Conservation (phyloP, 2,113 vertebrate genomes). For the Caretta caretta region DNA sequence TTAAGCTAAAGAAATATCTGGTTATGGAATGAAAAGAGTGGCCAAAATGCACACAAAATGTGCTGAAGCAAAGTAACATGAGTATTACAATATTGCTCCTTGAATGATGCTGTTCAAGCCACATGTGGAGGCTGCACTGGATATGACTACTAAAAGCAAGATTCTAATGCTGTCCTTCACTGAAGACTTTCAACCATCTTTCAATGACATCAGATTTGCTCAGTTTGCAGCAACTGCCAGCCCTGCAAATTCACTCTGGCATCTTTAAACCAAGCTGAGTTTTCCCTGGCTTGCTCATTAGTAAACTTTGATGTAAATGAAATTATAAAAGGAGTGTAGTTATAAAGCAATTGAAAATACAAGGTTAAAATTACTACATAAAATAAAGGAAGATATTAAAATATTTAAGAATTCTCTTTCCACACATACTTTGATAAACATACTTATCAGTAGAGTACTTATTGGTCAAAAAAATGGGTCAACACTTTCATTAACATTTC, state of each 20-base stretch:
- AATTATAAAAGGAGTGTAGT: neutral
- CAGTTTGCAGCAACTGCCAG: neutral
- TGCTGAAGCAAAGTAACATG: neutral
- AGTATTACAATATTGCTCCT: neutral
- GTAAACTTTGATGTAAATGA: neutral
- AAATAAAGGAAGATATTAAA: neutral
- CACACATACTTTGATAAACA: neutral
- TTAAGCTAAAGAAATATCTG: neutral
- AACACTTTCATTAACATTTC: neutral
- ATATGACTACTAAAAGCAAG: neutral
- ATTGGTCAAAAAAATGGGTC: neutral
- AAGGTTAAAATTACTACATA: neutral
- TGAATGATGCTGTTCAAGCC: neutral
- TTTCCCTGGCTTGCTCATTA: neutral
- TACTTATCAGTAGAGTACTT: neutral
- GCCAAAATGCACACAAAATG: neutral
- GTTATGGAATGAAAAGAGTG: neutral
- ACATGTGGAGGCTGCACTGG: neutral
- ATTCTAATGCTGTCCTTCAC: neutral
- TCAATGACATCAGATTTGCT: neutral
- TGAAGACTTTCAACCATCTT: neutral
- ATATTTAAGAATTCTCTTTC: neutral
- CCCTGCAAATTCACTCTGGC: neutral
- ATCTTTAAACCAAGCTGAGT: neutral
- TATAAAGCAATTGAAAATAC: neutral